Evolutionary conservation across 2,797 vertebrate species (phyloP).

Genomic region (Columba guinea): DNA sequence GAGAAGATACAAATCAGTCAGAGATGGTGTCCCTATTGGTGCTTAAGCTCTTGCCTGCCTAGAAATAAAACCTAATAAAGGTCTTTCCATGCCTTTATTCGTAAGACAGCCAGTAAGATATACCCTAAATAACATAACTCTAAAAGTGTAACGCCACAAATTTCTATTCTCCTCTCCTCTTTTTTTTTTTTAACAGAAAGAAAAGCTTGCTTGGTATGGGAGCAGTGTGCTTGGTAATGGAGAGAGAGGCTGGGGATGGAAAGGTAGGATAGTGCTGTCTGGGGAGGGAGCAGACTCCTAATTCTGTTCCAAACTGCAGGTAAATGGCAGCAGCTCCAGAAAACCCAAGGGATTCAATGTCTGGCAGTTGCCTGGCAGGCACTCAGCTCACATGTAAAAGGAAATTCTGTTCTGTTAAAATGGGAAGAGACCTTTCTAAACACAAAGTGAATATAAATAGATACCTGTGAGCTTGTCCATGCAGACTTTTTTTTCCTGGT

Average conservation of each 20-base stretch:
- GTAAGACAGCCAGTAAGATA: not conserved
- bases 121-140: not conserved
- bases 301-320: not conserved
- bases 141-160: not conserved
- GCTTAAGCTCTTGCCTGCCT: not conserved
- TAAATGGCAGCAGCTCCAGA: not conserved
- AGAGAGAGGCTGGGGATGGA: not conserved
- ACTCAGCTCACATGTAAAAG: not conserved
- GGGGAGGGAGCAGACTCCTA: not conserved
- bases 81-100: not conserved
- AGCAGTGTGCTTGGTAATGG: not conserved
- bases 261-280: not conserved
- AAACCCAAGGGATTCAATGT: not conserved
- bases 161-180: not conserved
- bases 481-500: not conserved
- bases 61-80: not conserved
- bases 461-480: not conserved
- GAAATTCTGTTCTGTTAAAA: not conserved
- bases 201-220: not conserved
- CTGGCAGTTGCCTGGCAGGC: not conserved
- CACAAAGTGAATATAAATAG: not conserved
- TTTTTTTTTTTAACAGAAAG: not conserved
- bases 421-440: not conserved
- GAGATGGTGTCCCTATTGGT: not conserved
- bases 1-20: not conserved